Conservation (phyloP, 2,888 invertebrate species). For the Sceliomorpha sp. region DNA sequence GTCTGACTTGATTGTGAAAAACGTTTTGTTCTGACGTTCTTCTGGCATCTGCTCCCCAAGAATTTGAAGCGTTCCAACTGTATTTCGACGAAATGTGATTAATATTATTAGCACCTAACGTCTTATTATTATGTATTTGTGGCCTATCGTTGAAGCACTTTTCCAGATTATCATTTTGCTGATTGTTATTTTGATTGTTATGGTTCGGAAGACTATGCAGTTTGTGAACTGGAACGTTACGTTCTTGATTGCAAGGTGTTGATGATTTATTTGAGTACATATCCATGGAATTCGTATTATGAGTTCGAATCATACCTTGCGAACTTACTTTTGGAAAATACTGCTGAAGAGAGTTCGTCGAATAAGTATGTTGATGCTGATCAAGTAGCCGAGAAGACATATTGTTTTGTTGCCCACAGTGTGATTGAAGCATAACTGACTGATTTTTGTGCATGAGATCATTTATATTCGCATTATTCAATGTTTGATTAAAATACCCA, state of each 20-base stretch:
- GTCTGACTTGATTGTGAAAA: not conserved
- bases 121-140: conserved; percentile 14
- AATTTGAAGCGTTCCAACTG: conserved; percentile 45
- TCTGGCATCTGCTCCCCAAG: conserved; percentile 41
- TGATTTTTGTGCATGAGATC: conserved; percentile 3
- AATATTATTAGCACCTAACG: not conserved
- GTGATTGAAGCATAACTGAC: conserved; percentile 56
- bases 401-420: not conserved
- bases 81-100: conserved; percentile 10
- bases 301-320: not conserved
- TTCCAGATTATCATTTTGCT: conserved; percentile 7
- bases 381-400: too few relatives aligned
- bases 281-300: not conserved
- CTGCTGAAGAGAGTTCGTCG: too few relatives aligned
- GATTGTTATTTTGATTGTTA: conserved; percentile 49
- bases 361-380: too few relatives aligned
- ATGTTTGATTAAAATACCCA: conserved; percentile 57
- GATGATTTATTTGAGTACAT: not conserved
- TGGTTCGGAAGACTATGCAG: conserved; percentile 14
- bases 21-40: conserved; percentile 30
- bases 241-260: conserved; percentile 35
- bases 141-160: conserved; percentile 19
- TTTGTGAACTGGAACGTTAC: conserved; percentile 39
- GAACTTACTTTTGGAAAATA: not conserved
- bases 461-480: conserved; percentile 41